Evolutionary conservation across 1,140 invertebrate genomes (phyloP).

Genomic region (Aphelinus certus): DNA sequence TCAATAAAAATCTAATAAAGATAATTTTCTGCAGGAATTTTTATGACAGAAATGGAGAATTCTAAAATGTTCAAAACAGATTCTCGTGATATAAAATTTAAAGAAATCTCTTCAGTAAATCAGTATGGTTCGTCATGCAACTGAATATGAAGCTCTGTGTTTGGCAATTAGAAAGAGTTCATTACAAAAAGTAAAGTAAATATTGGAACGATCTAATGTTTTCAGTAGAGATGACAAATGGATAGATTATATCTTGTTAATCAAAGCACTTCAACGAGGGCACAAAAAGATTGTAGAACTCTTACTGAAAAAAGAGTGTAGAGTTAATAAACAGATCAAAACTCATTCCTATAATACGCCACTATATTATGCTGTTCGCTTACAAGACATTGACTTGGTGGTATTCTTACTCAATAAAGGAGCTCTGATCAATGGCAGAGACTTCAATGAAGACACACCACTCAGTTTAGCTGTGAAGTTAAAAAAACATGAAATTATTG

Average conservation of each 20-base stretch:
- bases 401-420: constrained; percentile 9
- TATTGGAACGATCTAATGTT: constrained; percentile 1
- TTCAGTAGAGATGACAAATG: constrained; percentile 8
- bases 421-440: constrained; percentile 23
- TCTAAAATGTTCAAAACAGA: background rate
- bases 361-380: constrained; percentile 20
- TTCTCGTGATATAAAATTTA: too few species aligned
- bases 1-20: too few species aligned
- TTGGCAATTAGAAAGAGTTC: constrained; percentile 27
- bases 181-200: constrained; percentile 6
- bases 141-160: constrained; percentile 12
- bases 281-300: constrained; percentile 4
- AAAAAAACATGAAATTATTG: constrained; percentile 13
- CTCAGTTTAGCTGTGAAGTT: constrained; percentile 5
- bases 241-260: constrained; percentile 22
- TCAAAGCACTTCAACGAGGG: constrained; percentile 21
- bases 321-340: constrained; percentile 11
- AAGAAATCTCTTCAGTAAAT: background rate
- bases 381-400: constrained; percentile 7
- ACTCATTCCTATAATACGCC: constrained; percentile 20
- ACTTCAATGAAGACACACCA: constrained; percentile 14
- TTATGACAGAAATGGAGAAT: background rate
- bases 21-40: background rate
- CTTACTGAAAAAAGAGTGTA: constrained; percentile 8
- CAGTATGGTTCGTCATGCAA: background rate